These are phyloP conservation scores for Copidosoma floridanum DNA, from an alignment of 1,140 invertebrate genomes.

Conservation along the genomic window DNA sequence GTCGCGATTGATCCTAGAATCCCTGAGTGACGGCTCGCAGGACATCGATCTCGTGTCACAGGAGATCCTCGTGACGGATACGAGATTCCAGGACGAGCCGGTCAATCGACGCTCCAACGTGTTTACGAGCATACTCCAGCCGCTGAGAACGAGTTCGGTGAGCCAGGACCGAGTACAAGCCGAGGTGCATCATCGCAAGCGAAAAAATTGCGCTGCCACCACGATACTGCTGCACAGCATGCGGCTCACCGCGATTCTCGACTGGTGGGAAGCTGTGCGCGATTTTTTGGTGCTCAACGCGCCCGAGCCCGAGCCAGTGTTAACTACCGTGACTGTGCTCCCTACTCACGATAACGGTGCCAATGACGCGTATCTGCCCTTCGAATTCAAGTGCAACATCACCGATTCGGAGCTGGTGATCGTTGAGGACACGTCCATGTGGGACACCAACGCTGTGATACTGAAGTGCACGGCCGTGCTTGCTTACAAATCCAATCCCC, in stretches of 20 bases:
- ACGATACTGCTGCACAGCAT: constrained; percentile 94
- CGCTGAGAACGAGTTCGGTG: constrained; percentile 56
- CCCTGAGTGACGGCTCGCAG: constrained; percentile 82
- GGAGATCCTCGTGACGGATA: constrained; percentile 86
- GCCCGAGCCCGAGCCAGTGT: constrained; percentile 40
- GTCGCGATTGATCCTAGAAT: constrained; percentile 80
- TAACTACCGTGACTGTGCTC: constrained; percentile 9
- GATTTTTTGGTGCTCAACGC: constrained; percentile 70
- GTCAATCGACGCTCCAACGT: constrained; percentile 76
- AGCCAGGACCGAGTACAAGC: constrained; percentile 71
- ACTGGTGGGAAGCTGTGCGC: constrained; percentile 86
- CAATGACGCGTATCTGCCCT: constrained; percentile 48
- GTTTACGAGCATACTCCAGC: constrained; percentile 87
- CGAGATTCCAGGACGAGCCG: constrained; percentile 68
- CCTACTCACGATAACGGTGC: constrained; percentile 19
- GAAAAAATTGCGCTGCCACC: constrained; percentile 72
- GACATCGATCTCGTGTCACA: constrained; percentile 91
- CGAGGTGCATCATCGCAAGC: constrained; percentile 74
- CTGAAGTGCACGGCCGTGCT: constrained; percentile 88
- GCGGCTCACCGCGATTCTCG: constrained; percentile 88
- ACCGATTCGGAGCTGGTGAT: constrained; percentile 94
- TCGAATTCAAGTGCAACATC: constrained; percentile 91
- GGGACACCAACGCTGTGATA: constrained; percentile 92
- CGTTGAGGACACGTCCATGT: constrained; percentile 83
- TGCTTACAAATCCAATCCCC: constrained; percentile 67